Evolutionary conservation across 1,140 invertebrate genomes (phyloP), one percentile per base, ranked within the genome.

Genomic region (Chelonus insularis): DNA sequence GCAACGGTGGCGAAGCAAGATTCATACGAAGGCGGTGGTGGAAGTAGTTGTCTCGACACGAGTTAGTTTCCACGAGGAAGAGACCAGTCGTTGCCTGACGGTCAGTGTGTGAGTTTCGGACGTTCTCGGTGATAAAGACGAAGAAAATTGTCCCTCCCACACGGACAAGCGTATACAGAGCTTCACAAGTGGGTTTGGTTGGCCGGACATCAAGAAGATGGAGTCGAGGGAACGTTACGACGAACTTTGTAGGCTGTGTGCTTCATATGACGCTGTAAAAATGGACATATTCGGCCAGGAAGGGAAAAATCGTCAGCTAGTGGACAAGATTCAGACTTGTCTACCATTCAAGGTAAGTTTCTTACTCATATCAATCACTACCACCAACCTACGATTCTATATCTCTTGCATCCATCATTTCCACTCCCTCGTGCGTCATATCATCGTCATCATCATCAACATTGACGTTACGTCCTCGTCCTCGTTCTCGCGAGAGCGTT

Each of bases 271-370:
- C 62, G 77, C 78, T 51, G 77, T 81, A 57, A 81, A 81, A 72
- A 81, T 84, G 75, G 74, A 83, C 64, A 79, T 84, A 52, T 84
- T 84, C 67, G 77, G 81, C 25, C 73, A 82, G 63, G 80, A 82
- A 43, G 83, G 82, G 25, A 78, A 72, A 54, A 77, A 79, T 65
- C 78, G 82, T 54, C 80, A 83, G 54, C 75, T 84, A 43, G 74
- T 79, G 37, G 76, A 81, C 63, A 84, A 84, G 65, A 84, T 84
- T 57, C 76, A 82, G 55, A 77, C 78, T 25, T 83, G 80, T 59
- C 67, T 84, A 23, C 81, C 82, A 14, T 82, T 84, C 71, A 75
- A 83, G 79, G 83, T 84, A 50, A 73, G 67, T 67, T 34, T 50
- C 36, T 59, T 57, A 29, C 12, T 43, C 36, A 29, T 23, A 9